Evolutionary conservation across 2,888 invertebrate species (phyloP).

Genomic region (Aproaerema taeniolella): DNA sequence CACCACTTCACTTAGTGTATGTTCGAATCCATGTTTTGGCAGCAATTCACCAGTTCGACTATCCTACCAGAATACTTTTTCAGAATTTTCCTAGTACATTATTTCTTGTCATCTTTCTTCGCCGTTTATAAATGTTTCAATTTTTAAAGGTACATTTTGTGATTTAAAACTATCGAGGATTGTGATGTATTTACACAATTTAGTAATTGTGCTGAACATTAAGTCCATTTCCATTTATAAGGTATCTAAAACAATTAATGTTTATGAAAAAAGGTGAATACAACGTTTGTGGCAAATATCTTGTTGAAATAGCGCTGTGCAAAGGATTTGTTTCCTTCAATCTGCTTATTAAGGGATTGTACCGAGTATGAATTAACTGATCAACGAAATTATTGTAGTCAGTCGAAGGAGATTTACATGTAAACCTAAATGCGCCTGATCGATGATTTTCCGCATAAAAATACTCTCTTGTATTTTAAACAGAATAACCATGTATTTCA

Average conservation of each 20-base stretch:
- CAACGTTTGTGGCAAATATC: constrained; percentile 15
- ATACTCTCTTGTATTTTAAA: too few species aligned
- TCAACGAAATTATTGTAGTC: too few species aligned
- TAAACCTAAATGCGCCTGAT: too few species aligned
- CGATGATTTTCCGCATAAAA: too few species aligned
- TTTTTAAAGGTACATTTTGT: not conserved
- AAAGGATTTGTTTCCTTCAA: too few species aligned
- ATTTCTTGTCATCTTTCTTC: constrained; percentile 3
- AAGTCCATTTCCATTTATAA: constrained; percentile 5
- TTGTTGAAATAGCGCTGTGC: too few species aligned
- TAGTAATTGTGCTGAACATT: not conserved
- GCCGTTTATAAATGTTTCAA: not conserved
- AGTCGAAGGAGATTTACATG: too few species aligned
- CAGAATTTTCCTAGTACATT: not conserved
- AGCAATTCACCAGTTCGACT: too few species aligned
- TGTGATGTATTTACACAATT: constrained; percentile 1
- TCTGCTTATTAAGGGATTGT: too few species aligned
- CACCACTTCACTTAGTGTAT: constrained; percentile 34
- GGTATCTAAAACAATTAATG: constrained; percentile 2
- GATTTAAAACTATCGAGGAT: not conserved
- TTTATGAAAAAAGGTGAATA: constrained; percentile 26
- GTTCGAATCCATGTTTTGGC: constrained; percentile 50
- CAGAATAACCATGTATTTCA: too few species aligned
- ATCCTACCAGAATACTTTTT: too few species aligned
- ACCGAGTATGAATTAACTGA: too few species aligned